These are phyloP conservation scores for Drosophila subsilvestris DNA, from an alignment of 2,888 invertebrate species.

Conservation along the genomic window DNA sequence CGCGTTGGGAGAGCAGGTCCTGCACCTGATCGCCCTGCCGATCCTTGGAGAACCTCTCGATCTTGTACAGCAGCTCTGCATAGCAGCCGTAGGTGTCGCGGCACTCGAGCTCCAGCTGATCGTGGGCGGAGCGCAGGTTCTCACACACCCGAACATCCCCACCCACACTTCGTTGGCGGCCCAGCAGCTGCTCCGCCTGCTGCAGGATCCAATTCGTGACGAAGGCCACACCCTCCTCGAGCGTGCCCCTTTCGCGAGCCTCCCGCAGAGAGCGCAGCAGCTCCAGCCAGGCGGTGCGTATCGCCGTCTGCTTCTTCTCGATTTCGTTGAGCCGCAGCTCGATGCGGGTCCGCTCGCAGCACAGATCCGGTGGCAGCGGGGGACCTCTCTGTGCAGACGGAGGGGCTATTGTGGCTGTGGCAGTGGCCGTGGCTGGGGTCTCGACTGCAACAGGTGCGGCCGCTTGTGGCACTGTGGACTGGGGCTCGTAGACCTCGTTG, in stretches of 20 bases:
- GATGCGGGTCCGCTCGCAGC: constrained; percentile 86
- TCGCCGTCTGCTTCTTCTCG: constrained; percentile 86
- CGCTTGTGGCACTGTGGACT: constrained; percentile 47
- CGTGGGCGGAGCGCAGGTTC: constrained; percentile 89
- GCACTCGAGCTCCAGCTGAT: constrained; percentile 90
- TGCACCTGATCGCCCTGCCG: constrained; percentile 79
- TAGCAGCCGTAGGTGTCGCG: constrained; percentile 92
- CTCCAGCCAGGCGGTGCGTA: constrained; percentile 87
- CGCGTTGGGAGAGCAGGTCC: constrained; percentile 89
- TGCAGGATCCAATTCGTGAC: constrained; percentile 92
- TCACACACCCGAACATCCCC: constrained; percentile 90
- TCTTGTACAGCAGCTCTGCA: constrained; percentile 90
- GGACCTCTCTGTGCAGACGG: constrained; percentile 45
- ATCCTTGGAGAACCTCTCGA: constrained; percentile 86
- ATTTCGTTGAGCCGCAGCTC: constrained; percentile 86
- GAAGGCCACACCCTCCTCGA: constrained; percentile 88
- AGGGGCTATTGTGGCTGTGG: constrained; percentile 18
- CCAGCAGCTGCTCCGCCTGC: constrained; percentile 90
- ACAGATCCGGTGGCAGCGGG: constrained; percentile 86
- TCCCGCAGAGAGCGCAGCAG: constrained; percentile 86
- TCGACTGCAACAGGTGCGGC: constrained; percentile 34
- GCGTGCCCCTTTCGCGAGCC: constrained; percentile 86
- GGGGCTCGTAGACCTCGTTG: constrained; percentile 81
- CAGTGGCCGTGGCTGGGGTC: constrained; percentile 13
- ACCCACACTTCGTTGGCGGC: constrained; percentile 89